Percentiles rank a stretch among this genome's conserved stretches.
phyloP scores from a whole-genome alignment of 1,140 invertebrate species.

The Bombus waltoni region DNA sequence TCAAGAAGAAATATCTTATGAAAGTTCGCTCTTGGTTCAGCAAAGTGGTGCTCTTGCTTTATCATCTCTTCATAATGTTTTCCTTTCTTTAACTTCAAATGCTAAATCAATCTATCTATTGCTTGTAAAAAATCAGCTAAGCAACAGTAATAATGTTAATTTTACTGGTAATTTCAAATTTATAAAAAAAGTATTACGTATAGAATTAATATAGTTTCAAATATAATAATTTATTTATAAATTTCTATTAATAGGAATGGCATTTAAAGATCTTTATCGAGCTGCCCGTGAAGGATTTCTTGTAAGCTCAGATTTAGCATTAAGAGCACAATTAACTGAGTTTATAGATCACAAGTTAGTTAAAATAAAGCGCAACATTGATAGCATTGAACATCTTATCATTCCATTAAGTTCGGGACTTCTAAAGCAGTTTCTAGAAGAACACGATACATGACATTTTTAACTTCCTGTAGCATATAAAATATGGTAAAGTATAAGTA shows the following conservation, averaged over 20 bases:
- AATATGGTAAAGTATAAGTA: background rate
- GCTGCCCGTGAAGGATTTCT: slow-evolving; percentile 93
- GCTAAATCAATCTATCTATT: slow-evolving; percentile 93
- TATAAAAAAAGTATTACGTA: background rate
- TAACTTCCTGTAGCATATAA: background rate
- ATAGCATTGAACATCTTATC: slow-evolving; percentile 91
- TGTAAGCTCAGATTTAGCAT: slow-evolving; percentile 93
- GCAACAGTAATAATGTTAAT: slow-evolving; percentile 87
- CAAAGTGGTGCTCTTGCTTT: slow-evolving; percentile 90
- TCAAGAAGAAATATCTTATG: slow-evolving; percentile 93
- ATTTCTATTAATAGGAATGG: slow-evolving; percentile 86
- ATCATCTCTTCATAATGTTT: slow-evolving; percentile 94
- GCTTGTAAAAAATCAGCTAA: slow-evolving; percentile 91
- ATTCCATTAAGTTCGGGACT: slow-evolving; percentile 91
- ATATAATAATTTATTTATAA: slow-evolving; percentile 10
- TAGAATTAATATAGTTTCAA: background rate
- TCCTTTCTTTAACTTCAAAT: slow-evolving; percentile 93
- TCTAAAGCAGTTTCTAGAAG: slow-evolving; percentile 90
- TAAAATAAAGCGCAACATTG: slow-evolving; percentile 89
- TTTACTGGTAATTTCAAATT: slow-evolving; percentile 86
- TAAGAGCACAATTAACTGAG: slow-evolving; percentile 95
- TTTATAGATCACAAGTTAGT: slow-evolving; percentile 97
- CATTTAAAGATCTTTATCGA: slow-evolving; percentile 93
- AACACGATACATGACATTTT: slow-evolving; percentile 75
- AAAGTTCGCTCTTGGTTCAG: slow-evolving; percentile 92